Evolutionary conservation across 2,113 vertebrate genomes (phyloP).

Genomic region (Phaetusa simplex): DNA sequence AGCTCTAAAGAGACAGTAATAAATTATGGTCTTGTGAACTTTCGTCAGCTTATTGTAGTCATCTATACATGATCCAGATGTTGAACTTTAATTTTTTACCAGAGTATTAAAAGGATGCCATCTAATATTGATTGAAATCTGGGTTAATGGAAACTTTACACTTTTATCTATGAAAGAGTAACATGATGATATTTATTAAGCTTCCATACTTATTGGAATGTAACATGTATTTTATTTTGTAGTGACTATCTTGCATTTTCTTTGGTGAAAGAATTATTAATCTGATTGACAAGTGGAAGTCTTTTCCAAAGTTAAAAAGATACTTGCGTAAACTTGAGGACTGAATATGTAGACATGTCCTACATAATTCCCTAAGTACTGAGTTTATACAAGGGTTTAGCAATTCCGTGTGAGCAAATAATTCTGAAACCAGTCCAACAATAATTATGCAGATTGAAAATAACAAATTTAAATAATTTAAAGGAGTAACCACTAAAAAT

Average conservation of each 20-base stretch:
- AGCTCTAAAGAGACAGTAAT: background rate
- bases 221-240: background rate
- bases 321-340: background rate
- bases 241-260: background rate
- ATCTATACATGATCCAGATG: background rate
- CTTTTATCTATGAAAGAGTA: background rate
- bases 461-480: background rate
- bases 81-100: background rate
- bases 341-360: background rate
- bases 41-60: background rate
- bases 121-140: background rate
- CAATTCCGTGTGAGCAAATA: background rate
- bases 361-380: fast-evolving
- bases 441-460: background rate
- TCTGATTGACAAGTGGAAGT: background rate
- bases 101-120: background rate
- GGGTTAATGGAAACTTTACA: background rate
- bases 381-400: background rate
- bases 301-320: background rate
- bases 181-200: background rate
- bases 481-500: background rate
- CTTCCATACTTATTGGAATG: background rate
- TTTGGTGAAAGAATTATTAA: background rate
- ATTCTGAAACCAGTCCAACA: background rate
- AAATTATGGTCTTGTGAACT: background rate